Percentiles rank a stretch among this genome's conserved stretches.
These are phyloP conservation scores for Brachylomia viminalis DNA, from an alignment of 2,888 invertebrate species.

Conservation along the genomic window DNA sequence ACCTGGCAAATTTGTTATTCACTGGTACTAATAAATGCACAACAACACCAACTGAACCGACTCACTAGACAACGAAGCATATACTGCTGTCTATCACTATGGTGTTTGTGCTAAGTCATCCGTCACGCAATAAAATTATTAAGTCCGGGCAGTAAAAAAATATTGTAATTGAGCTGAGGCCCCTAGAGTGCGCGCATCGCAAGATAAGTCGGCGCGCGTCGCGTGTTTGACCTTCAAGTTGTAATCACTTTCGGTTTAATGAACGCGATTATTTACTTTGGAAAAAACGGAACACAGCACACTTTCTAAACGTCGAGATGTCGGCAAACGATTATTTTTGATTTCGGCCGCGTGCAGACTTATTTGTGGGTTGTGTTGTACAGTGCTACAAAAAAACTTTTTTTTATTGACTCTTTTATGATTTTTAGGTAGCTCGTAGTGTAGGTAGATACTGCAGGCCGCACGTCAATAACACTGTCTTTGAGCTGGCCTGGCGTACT, in stretches of 20 bases:
- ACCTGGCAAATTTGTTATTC: not conserved
- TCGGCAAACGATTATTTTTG: no score
- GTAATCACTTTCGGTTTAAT: no score
- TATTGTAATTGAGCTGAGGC: not conserved
- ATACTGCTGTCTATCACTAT: slow-evolving; percentile 49
- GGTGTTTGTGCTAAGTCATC: not conserved
- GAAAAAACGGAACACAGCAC: no score
- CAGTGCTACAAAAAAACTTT: not conserved
- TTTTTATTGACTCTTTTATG: not conserved
- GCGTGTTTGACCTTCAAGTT: no score
- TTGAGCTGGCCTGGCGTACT: not conserved
- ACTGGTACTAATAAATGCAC: slow-evolving; percentile 6
- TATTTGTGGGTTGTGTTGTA: not conserved
- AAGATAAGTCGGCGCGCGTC: no score
- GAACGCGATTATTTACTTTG: no score
- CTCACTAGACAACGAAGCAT: slow-evolving; percentile 24
- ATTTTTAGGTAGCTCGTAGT: not conserved
- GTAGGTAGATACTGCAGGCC: not conserved
- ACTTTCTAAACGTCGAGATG: no score
- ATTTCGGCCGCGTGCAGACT: no score
- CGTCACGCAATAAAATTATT: slow-evolving; percentile 15
- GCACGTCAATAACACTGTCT: not conserved
- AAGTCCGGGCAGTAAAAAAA: not conserved
- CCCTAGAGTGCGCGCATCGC: no score
- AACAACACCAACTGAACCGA: slow-evolving; percentile 28